Percentiles rank a stretch among this genome's conserved stretches.
These are phyloP conservation scores for Cephalopholis sonnerati DNA, from an alignment of 2,113 vertebrate species.

Conservation along the genomic window DNA sequence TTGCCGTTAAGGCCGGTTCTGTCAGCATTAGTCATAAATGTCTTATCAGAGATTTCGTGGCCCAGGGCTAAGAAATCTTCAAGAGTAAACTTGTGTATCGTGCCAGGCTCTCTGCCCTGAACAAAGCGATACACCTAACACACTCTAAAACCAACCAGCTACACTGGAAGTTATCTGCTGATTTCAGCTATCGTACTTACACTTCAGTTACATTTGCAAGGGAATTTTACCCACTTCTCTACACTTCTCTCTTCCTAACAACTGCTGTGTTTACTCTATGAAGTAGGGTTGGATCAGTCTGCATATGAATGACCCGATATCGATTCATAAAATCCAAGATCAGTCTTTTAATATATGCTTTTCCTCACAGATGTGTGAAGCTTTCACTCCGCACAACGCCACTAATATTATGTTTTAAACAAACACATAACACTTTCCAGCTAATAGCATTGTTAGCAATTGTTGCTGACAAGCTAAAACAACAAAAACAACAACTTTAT, in stretches of 20 bases:
- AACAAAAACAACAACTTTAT: no score
- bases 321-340: no score
- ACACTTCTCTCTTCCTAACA: not conserved
- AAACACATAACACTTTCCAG: no score
- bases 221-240: not conserved
- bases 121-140: not conserved
- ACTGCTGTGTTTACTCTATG: not conserved
- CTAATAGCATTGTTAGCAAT: no score
- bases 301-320: no score
- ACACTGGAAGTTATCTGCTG: not conserved
- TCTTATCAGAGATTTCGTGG: constrained; percentile 22
- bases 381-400: no score
- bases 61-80: not conserved
- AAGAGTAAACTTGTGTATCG: not conserved
- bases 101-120: not conserved
- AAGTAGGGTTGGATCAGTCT: not conserved
- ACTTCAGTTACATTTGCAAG: not conserved
- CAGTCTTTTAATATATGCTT: no score
- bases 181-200: not conserved
- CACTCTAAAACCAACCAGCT: not conserved
- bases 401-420: no score
- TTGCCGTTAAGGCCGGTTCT: not conserved
- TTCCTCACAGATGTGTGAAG: no score
- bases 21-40: not conserved
- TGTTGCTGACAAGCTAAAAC: no score